Base-by-base conservation (phyloP, 1,140 invertebrate species). In the Drosophila bocqueti region DNA sequence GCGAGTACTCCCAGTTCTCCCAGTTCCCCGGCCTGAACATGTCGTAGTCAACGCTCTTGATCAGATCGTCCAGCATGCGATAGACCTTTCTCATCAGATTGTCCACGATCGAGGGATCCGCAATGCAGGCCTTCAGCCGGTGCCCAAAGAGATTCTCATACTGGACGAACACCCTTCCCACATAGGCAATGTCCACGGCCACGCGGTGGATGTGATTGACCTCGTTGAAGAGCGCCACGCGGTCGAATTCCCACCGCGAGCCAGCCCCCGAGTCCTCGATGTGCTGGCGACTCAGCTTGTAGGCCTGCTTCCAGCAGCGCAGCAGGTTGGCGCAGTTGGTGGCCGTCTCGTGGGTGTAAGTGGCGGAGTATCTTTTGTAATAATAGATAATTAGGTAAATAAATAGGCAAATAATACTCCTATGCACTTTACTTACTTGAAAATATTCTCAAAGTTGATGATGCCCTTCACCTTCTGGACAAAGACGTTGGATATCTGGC, bases 171-270 rank as follows among this genome's bases (percentile, higher is more conserved):
- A 96, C 96, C 90, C 96, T 94, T 13, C 96, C 95, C 61, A 98
- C 95, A 80, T 96, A 94, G 42, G 95, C 94, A 21, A 98, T 93
- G 91, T 98, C 96, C 26, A 95, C 93, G 76, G 96, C 96, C n/a
- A 98, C 96, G 13, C 93, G 94, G 15, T 95, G 95, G 75, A 98
- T 96, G 83, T 98, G 97, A 86, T 98, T 97, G 0, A 97, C 97
- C 54, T 95, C 94, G 10, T 95, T 95, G 92, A 98, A 98, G 3
- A 98, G 93, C 49, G 94, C 94, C 11, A 94, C 95, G 71, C 96
- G 95, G 83, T 98, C 96, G 93, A 99, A 98, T 93, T 99, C 98
- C 98, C 98, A 98, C 16, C 97, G 94, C 11, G 95, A 94, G 5
- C 96, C 97, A 79, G 96, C 96, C 1, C 96, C 96, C 1, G 96